Conservation (phyloP, 1,140 invertebrate species). For the Ctenoplectra terminalis region DNA sequence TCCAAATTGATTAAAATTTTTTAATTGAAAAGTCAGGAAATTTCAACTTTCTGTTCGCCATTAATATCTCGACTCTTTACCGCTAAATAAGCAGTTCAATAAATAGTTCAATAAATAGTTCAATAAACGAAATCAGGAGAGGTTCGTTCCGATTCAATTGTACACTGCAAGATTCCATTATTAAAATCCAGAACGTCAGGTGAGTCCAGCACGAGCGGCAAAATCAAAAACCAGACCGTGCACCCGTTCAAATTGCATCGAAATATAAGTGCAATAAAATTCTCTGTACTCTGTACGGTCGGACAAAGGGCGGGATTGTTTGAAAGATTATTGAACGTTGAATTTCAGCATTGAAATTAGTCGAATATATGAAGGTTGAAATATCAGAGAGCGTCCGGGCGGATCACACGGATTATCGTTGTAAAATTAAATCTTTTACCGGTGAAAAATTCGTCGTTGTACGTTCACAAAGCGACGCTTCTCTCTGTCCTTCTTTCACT, state of each 20-base stretch:
- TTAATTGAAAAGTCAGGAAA: no score
- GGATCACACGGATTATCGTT: not conserved
- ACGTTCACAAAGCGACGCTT: not conserved
- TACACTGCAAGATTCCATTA: not conserved
- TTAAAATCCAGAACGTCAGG: slow-evolving; percentile 2
- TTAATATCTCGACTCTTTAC: no score
- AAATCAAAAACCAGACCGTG: not conserved
- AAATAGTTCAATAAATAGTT: no score
- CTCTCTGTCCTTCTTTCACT: not conserved
- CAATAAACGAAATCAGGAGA: no score
- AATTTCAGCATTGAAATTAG: slow-evolving; percentile 22
- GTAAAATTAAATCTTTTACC: slow-evolving; percentile 37
- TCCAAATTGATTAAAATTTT: no score
- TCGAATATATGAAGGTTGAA: slow-evolving; percentile 5
- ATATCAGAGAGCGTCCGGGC: slow-evolving; percentile 1
- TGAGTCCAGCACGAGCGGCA: no score
- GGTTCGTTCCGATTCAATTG: no score
- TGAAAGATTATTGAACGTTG: slow-evolving; percentile 38
- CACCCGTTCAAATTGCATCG: not conserved
- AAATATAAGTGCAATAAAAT: slow-evolving; percentile 27
- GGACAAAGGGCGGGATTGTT: slow-evolving; percentile 19
- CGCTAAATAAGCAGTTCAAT: no score
- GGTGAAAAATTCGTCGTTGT: slow-evolving; percentile 18
- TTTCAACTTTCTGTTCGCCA: no score
- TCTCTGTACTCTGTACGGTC: not conserved